A percentile compares a stretch with the other conserved stretches of the same genome.
Conservation (phyloP, 2,797 vertebrate species). For the Sternotherus odoratus region DNA sequence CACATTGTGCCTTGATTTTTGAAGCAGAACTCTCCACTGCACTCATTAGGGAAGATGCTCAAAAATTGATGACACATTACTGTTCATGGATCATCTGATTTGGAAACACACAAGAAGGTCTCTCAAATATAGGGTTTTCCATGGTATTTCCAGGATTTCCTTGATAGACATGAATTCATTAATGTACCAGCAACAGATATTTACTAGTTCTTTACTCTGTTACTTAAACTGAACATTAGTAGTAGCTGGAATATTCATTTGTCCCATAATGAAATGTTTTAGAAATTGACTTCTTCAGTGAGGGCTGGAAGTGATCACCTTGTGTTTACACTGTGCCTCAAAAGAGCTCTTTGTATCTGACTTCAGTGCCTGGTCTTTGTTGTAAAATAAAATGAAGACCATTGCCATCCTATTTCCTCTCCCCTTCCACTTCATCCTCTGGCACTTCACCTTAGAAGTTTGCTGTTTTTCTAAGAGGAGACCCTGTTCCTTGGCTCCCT, state of each 20-base stretch:
- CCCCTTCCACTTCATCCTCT: not conserved
- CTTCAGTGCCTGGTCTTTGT: not conserved
- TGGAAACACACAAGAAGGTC: not conserved
- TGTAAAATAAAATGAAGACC: not conserved
- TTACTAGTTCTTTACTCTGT: not conserved
- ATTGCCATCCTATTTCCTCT: not conserved
- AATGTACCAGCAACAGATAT: not conserved
- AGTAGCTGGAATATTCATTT: not conserved
- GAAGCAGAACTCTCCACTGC: not conserved
- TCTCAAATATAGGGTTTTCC: not conserved
- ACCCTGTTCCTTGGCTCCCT: not conserved
- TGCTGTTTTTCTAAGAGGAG: not conserved
- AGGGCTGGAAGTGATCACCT: not conserved
- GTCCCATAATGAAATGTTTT: not conserved
- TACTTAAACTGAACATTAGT: not conserved
- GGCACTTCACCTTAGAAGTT: not conserved
- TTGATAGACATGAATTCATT: not conserved
- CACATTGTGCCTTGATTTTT: not conserved
- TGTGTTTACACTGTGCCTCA: not conserved
- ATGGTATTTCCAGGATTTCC: not conserved
- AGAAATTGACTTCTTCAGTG: not conserved
- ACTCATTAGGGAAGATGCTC: not conserved
- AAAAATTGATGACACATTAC: not conserved
- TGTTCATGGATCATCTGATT: not conserved
- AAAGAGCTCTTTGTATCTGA: not conserved